Base-by-base conservation (phyloP, 2,797 vertebrate species). In the Paguma larvata region DNA sequence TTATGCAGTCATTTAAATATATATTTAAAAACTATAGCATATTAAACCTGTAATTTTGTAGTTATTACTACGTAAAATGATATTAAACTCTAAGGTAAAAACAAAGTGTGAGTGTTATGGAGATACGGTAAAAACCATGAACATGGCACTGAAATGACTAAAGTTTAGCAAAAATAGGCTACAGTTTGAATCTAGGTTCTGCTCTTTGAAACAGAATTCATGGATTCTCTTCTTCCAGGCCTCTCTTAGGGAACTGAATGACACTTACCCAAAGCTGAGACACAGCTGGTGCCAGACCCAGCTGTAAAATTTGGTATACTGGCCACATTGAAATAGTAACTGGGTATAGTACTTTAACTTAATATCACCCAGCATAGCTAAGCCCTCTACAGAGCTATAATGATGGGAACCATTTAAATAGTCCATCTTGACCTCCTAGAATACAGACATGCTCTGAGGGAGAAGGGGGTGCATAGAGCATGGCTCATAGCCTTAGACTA, bases 41-140 rank as follows among this genome's bases (percentile, higher is more conserved):
- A 73, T 25, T 63, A 65, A 91, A 67, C 10, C 44, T 90, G 4
- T 48, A 41, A 86, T n/a, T 44, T 88, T 59, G 23, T 79, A 32
- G 21, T 21, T n/a, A 10, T 73, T 92, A 73, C 51, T 82, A 78
- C 41, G 56, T 78, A 91, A 18, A 11, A 83, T 65, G 16, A 85
- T 32, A 77, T 18, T 63, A 87, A 89, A 89, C 63, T 78, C 48
- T 91, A 73, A 95, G 30, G 85, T 25, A 63, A 80, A 73, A 70
- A 59, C 56, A 59, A 92, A 84, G 34, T 70, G 9, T 59, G 44
- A 67, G 6, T 46, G 38, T 32, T 41, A n/a, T 38, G 18, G 4
- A 85, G 38, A 53, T n/a, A 16, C 7, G 34, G 12, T 34, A 91
- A 94, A 88, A 93, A 68, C 30, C 41, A 73, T 16, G 6, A 62